These are phyloP conservation scores for Parnassius orleans DNA, from an alignment of 2,888 invertebrate species.

Conservation along the genomic window DNA sequence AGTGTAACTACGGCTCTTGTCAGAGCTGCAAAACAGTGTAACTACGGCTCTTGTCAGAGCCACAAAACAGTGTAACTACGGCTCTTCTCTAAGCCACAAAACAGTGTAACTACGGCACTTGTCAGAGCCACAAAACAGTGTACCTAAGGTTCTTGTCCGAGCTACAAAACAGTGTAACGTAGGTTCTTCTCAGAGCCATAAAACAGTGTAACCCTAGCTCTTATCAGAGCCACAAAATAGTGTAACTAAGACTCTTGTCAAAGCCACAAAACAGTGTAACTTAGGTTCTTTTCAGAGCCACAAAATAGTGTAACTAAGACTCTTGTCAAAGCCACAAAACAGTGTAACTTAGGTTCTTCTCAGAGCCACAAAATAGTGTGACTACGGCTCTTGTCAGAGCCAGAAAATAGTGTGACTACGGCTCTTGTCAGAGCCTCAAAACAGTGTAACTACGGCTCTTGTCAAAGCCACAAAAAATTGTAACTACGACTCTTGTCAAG, in stretches of 20 bases:
- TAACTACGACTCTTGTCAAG: slow-evolving; percentile 25
- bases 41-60: not conserved
- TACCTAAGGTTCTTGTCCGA: no score
- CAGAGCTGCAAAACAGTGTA: slow-evolving; percentile 2
- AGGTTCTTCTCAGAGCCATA: not conserved
- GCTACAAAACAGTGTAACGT: slow-evolving; percentile 8
- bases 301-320: not conserved
- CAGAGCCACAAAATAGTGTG: slow-evolving; percentile 8
- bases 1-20: slow-evolving; percentile 7
- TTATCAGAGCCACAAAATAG: slow-evolving; percentile 26
- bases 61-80: slow-evolving; percentile 23
- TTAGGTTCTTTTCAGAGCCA: slow-evolving; percentile 20
- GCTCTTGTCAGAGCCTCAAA: slow-evolving; percentile 21
- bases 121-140: slow-evolving; percentile 13
- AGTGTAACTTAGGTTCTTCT: slow-evolving; percentile 10
- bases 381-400: slow-evolving; percentile 4
- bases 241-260: slow-evolving; percentile 24
- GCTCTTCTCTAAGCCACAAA: slow-evolving; percentile 20
- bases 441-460: slow-evolving; percentile 16
- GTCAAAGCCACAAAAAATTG: slow-evolving; percentile 18
- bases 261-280: slow-evolving; percentile 14
- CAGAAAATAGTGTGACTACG: slow-evolving; percentile 23
- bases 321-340: not conserved
- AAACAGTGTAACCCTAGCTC: slow-evolving; percentile 17
- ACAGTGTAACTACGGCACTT: slow-evolving; percentile 15